These are phyloP conservation scores for Phocoena phocoena DNA, from an alignment of 2,113 vertebrate species.

Conservation along the genomic window DNA sequence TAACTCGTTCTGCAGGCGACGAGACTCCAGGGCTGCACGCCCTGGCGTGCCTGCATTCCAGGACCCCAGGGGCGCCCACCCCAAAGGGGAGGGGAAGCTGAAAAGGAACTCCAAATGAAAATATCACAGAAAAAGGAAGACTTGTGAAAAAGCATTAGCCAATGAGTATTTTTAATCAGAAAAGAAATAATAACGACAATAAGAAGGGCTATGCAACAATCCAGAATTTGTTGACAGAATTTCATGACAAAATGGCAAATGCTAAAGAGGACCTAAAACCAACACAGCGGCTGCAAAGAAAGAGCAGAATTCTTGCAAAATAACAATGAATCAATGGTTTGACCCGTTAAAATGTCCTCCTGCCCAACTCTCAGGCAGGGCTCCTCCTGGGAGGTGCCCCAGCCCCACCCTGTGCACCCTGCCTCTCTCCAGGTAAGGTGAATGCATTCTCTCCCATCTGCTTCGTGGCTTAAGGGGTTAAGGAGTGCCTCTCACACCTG, in stretches of 20 bases:
- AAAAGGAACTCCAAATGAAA: background rate
- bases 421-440: background rate
- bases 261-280: background rate
- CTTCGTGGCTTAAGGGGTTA: background rate
- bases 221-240: background rate
- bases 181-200: background rate
- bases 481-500: background rate
- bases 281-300: background rate
- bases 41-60: background rate
- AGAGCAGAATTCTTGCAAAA: background rate
- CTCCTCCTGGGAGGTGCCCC: background rate
- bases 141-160: background rate
- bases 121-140: background rate
- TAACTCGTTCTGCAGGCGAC: background rate
- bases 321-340: background rate
- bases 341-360: background rate
- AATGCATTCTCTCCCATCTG: background rate
- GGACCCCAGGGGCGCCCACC: background rate
- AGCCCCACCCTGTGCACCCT: background rate
- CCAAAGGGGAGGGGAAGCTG: background rate
- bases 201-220: background rate
- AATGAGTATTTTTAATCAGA: constrained; percentile 9
- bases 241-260: background rate
- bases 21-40: background rate
- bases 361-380: background rate